phyloP scores from a whole-genome alignment of 92 coral and sea anemone genomes.

The Galaxea fascicularis region DNA sequence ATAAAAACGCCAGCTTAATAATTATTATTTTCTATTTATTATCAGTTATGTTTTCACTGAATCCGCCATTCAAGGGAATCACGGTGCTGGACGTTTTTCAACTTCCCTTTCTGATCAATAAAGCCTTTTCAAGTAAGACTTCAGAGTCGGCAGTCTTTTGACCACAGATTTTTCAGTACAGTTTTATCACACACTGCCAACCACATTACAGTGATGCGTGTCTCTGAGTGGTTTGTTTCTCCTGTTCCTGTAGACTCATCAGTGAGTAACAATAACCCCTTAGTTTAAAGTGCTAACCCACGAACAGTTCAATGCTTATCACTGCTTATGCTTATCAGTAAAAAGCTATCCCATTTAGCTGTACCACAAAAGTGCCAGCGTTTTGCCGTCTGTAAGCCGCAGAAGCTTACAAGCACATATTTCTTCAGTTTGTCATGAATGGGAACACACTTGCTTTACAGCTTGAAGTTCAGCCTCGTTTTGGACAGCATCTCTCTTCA shows the following conservation, averaged over 20 bases:
- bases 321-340: not conserved
- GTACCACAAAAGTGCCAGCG: too few relatives aligned
- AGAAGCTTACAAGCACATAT: not conserved
- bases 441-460: not conserved
- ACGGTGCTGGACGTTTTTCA: too few relatives aligned
- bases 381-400: not conserved
- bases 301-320: not conserved
- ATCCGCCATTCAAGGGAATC: too few relatives aligned
- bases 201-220: too few relatives aligned
- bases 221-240: too few relatives aligned
- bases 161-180: not conserved
- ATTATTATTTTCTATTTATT: too few relatives aligned
- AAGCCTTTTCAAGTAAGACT: too few relatives aligned
- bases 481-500: not conserved
- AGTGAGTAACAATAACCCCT: not conserved
- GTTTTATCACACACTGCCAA: not conserved
- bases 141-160: too few relatives aligned
- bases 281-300: slow-evolving; percentile 1
- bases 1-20: too few relatives aligned
- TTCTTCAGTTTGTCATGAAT: not conserved
- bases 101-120: too few relatives aligned
- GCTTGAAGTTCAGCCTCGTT: not conserved
- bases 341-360: not conserved
- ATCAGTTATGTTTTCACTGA: too few relatives aligned
- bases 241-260: too few relatives aligned